Evolutionary conservation across 2,888 invertebrate species (phyloP).

Genomic region (Drosophila borborema): DNA sequence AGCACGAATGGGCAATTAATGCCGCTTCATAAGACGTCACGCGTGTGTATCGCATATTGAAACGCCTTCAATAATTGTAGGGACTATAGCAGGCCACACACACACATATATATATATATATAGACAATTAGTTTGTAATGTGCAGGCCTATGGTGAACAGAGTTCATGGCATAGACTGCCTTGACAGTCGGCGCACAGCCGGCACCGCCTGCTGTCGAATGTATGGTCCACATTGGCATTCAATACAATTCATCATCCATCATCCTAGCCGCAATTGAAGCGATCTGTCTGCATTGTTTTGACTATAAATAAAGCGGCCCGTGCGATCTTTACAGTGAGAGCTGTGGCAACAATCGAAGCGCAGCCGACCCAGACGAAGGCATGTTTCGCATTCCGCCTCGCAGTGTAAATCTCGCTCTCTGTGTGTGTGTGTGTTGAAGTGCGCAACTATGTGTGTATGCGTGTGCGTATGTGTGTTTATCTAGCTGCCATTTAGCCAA

Average conservation of each 20-base stretch:
- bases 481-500: constrained; percentile 36
- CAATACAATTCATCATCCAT: constrained; percentile 50
- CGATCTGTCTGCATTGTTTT: constrained; percentile 77
- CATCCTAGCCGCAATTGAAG: constrained; percentile 67
- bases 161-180: constrained; percentile 27
- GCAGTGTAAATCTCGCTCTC: not conserved
- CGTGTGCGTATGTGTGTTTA: constrained; percentile 30
- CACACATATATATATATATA: not conserved
- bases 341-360: constrained; percentile 37
- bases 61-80: constrained; percentile 47
- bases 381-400: constrained; percentile 29
- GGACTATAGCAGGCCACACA: not conserved
- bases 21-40: constrained; percentile 67
- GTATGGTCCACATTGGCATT: constrained; percentile 13
- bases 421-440: not conserved
- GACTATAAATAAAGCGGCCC: constrained; percentile 66
- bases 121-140: constrained; percentile 16
- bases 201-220: constrained; percentile 2
- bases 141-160: constrained; percentile 5
- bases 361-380: constrained; percentile 29
- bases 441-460: not conserved
- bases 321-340: constrained; percentile 44
- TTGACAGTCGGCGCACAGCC: constrained; percentile 10
- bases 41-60: constrained; percentile 50
- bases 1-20: constrained; percentile 72